Evolutionary conservation across 2,888 invertebrate species (phyloP).

Genomic region (Dioctria rufipes): DNA sequence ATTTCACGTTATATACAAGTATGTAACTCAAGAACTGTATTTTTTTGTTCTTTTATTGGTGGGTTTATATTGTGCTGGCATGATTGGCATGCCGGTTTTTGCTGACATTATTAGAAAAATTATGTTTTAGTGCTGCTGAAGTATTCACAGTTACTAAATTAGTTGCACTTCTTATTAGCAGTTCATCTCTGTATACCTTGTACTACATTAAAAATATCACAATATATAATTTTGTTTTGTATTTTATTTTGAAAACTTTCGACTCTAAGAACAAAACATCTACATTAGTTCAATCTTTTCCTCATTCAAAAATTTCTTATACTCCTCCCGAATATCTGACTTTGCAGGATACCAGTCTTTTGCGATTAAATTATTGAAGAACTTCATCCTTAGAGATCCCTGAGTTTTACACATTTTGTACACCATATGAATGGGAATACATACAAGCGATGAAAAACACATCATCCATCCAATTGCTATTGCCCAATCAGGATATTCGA

Average conservation of each 20-base stretch:
- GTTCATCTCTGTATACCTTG: too few species aligned
- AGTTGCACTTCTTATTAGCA: too few species aligned
- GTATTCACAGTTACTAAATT: too few species aligned
- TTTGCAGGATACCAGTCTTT: slow-evolving; percentile 77
- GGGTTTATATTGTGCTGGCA: too few species aligned
- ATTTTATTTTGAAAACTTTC: not conserved
- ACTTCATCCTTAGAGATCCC: slow-evolving; percentile 64
- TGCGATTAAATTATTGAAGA: slow-evolving; percentile 68
- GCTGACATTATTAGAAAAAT: too few species aligned
- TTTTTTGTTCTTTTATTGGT: too few species aligned
- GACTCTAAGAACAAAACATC: not conserved
- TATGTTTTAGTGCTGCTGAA: too few species aligned
- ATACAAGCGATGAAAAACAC: slow-evolving; percentile 80
- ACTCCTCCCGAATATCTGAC: slow-evolving; percentile 68
- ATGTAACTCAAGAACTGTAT: too few species aligned
- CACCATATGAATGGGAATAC: slow-evolving; percentile 81
- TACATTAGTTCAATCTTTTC: slow-evolving; percentile 31
- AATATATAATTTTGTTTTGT: not conserved
- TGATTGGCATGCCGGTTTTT: too few species aligned
- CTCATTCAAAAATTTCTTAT: slow-evolving; percentile 63
- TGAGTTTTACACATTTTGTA: slow-evolving; percentile 72
- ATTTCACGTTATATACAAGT: too few species aligned
- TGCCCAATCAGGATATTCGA: slow-evolving; percentile 75
- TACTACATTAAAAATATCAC: too few species aligned
- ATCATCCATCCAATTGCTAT: slow-evolving; percentile 77